Evolutionary conservation across 2,888 invertebrate genomes (phyloP), one percentile per base, ranked within the genome.

Genomic region (Plebejus anna): DNA sequence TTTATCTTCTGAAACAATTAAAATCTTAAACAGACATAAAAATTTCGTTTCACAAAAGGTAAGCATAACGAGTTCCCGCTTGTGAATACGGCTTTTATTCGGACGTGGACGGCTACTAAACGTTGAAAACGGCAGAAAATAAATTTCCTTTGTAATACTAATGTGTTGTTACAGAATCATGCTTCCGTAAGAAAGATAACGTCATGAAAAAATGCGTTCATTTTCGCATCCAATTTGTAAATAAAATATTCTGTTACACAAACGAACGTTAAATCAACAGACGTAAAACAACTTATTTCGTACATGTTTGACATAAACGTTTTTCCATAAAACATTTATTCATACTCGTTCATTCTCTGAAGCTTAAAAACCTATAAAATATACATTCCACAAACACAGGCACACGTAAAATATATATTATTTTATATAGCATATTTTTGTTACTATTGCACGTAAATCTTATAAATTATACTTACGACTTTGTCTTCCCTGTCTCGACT

Each of bases 191-290:
- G 51, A 72, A 51, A 72, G 47, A 72, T 47, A 72, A 16, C 42
- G 71, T 72, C 47, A 72, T 72, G 51, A 72, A 72, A 72, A n/a
- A 72, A 72, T 72, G 72, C 72, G 71, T 71, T 71, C 38, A 38
- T 71, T 38, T 70, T 16, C 42, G 38, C 71, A 71, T 71, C 71
- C n/a, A n/a, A 38, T 71, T 38, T 42, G 42, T 32, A 42, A 61
- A 28, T 61, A 28, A 61, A 28, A 61, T 61, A 66, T 66, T 66
- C 32, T 16, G 66, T 32, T 66, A 66, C 32, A 66, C 13, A 66
- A 66, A 36, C 66, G 32, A 66, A 66, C 5, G 66, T 32, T 66
- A 66, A 61, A 61, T 61, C 61, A 66, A 66, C 66, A 66, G 66
- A 66, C 66, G 28, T 36, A 66, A 66, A 66, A 66, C 61, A 66